Evolutionary conservation across 2,888 invertebrate species (phyloP).

Genomic region (Achlya flavicornis): DNA sequence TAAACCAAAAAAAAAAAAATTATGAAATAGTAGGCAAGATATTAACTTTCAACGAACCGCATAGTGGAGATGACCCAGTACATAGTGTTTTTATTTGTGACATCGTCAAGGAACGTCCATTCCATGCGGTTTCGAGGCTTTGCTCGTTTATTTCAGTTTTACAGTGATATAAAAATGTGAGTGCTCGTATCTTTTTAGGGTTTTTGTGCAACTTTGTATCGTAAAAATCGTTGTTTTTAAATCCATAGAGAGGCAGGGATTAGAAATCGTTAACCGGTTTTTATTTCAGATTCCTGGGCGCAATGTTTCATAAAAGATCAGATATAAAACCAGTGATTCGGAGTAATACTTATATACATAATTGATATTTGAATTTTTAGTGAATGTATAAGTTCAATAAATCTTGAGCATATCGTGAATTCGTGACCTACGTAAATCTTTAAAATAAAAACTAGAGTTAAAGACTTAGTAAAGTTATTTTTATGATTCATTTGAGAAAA

Average conservation of each 20-base stretch:
- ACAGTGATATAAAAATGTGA: conserved; percentile 40
- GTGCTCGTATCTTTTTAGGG: conserved; percentile 43
- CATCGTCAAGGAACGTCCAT: conserved; percentile 3
- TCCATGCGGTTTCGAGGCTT: conserved; percentile 3
- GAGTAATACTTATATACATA: neutral
- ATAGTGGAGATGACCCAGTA: neutral
- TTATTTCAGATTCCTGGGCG: neutral
- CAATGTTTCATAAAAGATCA: neutral
- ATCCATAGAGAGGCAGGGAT: conserved; percentile 11
- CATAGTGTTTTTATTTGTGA: neutral
- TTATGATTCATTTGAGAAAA: no score
- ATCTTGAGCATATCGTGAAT: no score
- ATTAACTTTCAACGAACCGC: neutral
- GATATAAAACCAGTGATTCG: neutral
- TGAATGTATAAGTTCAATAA: no score
- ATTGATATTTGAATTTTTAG: neutral
- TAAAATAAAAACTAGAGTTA: no score
- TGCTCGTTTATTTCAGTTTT: conserved; percentile 35
- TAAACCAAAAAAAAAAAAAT: no score
- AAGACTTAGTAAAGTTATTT: no score
- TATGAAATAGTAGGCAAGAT: neutral
- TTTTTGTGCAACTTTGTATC: conserved; percentile 31
- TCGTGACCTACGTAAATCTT: no score
- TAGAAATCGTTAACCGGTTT: conserved; percentile 1
- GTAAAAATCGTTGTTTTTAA: conserved; percentile 27